Percentiles rank a stretch among this genome's conserved stretches.
phyloP scores from a whole-genome alignment of 2,888 invertebrate species.

The Proisotoma minuta region DNA sequence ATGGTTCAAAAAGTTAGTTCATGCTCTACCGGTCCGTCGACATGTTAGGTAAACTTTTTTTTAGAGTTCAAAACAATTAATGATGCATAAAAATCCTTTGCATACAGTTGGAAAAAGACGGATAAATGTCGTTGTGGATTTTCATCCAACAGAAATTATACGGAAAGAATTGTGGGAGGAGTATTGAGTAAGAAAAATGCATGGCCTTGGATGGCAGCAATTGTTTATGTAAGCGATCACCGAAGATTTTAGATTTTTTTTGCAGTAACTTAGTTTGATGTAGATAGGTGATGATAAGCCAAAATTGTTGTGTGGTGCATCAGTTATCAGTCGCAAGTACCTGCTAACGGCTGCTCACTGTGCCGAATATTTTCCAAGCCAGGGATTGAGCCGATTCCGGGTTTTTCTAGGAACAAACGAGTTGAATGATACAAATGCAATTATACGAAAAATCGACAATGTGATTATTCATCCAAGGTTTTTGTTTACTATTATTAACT shows the following conservation, averaged over 20 bases:
- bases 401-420: constrained; percentile 38
- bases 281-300: constrained; percentile 9
- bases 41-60: no score
- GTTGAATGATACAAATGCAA: constrained; percentile 26
- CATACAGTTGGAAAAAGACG: constrained; percentile 3
- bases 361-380: constrained; percentile 18
- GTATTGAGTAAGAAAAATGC: constrained; percentile 30
- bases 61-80: no score
- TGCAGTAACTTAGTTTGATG: neutral
- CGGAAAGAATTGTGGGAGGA: constrained; percentile 41
- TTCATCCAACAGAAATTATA: neutral
- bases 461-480: constrained; percentile 24
- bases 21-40: no score
- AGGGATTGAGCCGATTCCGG: constrained; percentile 26
- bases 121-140: constrained; percentile 14
- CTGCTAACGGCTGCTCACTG: constrained; percentile 42
- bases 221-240: constrained; percentile 27
- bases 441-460: constrained; percentile 12
- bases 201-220: constrained; percentile 44
- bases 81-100: no score
- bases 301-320: constrained; percentile 36
- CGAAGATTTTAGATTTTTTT: neutral
- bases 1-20: no score
- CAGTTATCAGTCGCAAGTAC: constrained; percentile 30
- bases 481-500: neutral